phyloP scores from a whole-genome alignment of 1,140 invertebrate genomes.

The Lycorma delicatula region DNA sequence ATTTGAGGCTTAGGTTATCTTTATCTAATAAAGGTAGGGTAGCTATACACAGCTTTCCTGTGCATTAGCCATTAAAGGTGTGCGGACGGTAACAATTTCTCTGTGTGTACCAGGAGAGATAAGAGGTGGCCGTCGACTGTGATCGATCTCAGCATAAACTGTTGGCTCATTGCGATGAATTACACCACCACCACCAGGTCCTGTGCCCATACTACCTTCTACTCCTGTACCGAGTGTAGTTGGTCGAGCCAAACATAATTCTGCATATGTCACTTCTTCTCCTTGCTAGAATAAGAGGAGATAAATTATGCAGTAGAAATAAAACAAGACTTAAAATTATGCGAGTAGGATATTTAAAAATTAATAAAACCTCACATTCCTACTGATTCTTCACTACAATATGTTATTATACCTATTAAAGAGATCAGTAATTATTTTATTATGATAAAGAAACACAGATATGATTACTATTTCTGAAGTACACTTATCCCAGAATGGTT shows the following conservation, averaged over 20 bases:
- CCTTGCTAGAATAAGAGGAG: slow-evolving; percentile 35
- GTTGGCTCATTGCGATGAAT: slow-evolving; percentile 45
- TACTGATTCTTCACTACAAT: too few species aligned
- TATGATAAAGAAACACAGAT: too few species aligned
- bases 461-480: too few species aligned
- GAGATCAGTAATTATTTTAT: too few species aligned
- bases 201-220: slow-evolving; percentile 38
- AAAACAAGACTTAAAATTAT: slow-evolving; percentile 34
- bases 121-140: slow-evolving; percentile 38
- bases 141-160: slow-evolving; percentile 62
- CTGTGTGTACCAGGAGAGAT: slow-evolving; percentile 38
- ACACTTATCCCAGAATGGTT: too few species aligned
- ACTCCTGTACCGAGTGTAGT: slow-evolving; percentile 43
- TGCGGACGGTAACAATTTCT: slow-evolving; percentile 74
- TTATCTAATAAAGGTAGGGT: too few species aligned
- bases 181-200: slow-evolving; percentile 31
- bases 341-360: too few species aligned
- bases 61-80: slow-evolving; percentile 66
- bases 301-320: slow-evolving; percentile 33
- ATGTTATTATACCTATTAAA: too few species aligned
- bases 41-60: slow-evolving; percentile 78
- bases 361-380: too few species aligned
- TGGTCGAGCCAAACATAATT: slow-evolving; percentile 49
- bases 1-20: too few species aligned
- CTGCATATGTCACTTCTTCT: slow-evolving; percentile 63